Evolutionary conservation across 2,113 vertebrate species (phyloP), one percentile per base, ranked within the genome.

Genomic region (Catharus minimus): DNA sequence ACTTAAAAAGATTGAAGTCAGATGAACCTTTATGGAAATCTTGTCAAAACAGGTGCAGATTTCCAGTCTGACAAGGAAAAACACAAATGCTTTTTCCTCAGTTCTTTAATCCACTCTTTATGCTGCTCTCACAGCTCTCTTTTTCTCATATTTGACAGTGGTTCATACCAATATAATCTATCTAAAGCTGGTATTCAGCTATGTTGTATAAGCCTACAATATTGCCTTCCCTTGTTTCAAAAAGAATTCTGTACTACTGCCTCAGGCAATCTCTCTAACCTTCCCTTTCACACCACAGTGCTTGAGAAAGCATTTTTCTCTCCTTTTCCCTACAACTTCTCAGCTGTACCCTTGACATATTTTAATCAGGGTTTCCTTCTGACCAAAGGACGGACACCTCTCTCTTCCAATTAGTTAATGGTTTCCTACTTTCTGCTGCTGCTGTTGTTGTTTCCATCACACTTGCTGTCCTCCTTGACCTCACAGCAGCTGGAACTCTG

Each of bases 371-470:
- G 15, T 87, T 90, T 87, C 61, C 62, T 47, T 86, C 64, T 17
- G 46, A 74, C 56, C 79, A 79, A 88, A 89, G 57, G 55, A 94
- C 38, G 3, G 88, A 92, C 84, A 91, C 76, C 28, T 79, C 66
- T 94, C 75, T 76, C 27, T 77, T 88, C 44, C 90, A 96, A 95
- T 96, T 94, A 95, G 90, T 94, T 96, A 96, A 96, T 95, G 84
- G 88, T 78, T 93, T 92, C 60, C 82, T 91, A 58, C 76, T 90
- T 95, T 60, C 72, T 78, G 65, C 73, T 93, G 81, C 44, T 93
- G 75, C 38, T 89, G 61, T 8, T 88, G 62, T 86, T 94, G 62
- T 88, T 93, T 92, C 55, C 82, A 69, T 83, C 53, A 86, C 58
- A 49, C 64, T 68, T 10, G 0, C 65, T 26, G 55, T 86, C 69